Evolutionary conservation across 2,797 vertebrate species (phyloP).

Genomic region (Semaprochilodus insignis): DNA sequence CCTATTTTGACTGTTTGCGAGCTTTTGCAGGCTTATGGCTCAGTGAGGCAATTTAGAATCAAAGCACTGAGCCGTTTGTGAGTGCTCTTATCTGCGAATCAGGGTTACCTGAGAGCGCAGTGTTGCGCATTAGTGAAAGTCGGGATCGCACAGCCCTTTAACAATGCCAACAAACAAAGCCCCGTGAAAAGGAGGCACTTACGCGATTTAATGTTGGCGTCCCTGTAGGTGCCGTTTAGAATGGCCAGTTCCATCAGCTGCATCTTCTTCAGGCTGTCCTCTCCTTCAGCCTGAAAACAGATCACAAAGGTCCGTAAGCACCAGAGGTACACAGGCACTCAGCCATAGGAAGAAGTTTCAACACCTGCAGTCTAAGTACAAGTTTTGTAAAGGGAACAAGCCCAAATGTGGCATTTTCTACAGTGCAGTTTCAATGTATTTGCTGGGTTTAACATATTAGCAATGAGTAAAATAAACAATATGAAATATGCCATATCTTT

Average conservation of each 20-base stretch:
- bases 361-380: no score
- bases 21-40: slow-evolving; percentile 46
- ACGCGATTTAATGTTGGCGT: slow-evolving; percentile 95
- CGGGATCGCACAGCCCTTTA: slow-evolving; percentile 17
- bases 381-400: no score
- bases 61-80: slow-evolving; percentile 40
- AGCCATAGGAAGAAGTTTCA: background rate
- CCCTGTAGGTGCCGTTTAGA: slow-evolving; percentile 94
- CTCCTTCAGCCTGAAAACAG: slow-evolving; percentile 86
- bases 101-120: slow-evolving; percentile 46
- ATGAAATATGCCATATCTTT: no score
- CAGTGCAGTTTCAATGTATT: no score
- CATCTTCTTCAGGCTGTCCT: slow-evolving; percentile 97
- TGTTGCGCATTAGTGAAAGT: slow-evolving; percentile 42
- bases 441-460: no score
- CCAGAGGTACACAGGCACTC: background rate
- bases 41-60: slow-evolving; percentile 45
- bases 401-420: no score
- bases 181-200: slow-evolving; percentile 69
- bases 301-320: slow-evolving; percentile 37
- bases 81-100: slow-evolving; percentile 50
- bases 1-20: slow-evolving; percentile 36
- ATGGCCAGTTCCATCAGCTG: slow-evolving; percentile 95
- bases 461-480: no score
- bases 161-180: slow-evolving; percentile 36